phyloP scores from a whole-genome alignment of 2,888 invertebrate species.

The Altica lythri region DNA sequence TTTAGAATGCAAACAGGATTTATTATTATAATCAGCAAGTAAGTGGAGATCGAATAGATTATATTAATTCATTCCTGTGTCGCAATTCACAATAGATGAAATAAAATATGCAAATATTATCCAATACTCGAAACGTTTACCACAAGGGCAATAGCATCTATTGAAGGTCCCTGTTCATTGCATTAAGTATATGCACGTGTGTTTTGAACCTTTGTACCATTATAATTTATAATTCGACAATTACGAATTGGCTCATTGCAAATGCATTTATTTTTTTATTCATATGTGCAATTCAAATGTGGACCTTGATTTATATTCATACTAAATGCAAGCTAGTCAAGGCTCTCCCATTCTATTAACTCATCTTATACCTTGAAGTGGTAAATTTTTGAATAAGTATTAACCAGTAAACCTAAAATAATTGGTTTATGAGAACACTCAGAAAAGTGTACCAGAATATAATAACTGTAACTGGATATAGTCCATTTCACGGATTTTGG shows the following conservation, averaged over 20 bases:
- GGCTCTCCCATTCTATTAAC: background rate
- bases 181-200: conserved; percentile 9
- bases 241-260: conserved; percentile 33
- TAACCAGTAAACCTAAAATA: too few relatives aligned
- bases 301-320: conserved; percentile 22
- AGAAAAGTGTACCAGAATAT: too few relatives aligned
- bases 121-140: background rate
- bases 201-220: conserved; percentile 17
- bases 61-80: background rate
- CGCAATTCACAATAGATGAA: conserved; percentile 1
- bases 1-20: background rate
- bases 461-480: too few relatives aligned
- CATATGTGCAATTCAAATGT: conserved; percentile 27
- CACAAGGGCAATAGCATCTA: conserved; percentile 3
- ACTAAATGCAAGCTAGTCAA: conserved; percentile 10
- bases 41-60: conserved; percentile 2
- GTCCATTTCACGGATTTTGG: too few relatives aligned
- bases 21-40: background rate
- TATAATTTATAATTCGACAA: conserved; percentile 35
- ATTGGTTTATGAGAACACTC: too few relatives aligned
- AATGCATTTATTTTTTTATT: conserved; percentile 25
- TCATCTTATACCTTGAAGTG: too few relatives aligned
- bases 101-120: conserved; percentile 2
- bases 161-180: background rate
- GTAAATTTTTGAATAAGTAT: too few relatives aligned